phyloP scores from a whole-genome alignment of 2,888 invertebrate genomes.

The Acholoe squamosa region DNA sequence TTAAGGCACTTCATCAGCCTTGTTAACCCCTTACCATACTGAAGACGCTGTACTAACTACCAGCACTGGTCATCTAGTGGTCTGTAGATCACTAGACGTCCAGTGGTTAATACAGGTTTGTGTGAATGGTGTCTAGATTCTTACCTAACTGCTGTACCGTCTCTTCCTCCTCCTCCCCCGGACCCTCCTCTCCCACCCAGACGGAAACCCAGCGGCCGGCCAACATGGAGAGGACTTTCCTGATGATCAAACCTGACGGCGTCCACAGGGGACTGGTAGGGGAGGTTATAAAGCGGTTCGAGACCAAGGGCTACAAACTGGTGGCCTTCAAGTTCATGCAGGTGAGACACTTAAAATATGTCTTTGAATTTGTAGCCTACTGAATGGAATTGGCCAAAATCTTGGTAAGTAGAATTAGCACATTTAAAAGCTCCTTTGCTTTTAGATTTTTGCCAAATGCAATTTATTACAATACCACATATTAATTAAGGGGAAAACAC shows the following conservation, averaged over 20 bases:
- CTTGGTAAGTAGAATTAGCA: no score
- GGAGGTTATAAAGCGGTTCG: conserved; percentile 46
- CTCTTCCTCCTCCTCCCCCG: background rate
- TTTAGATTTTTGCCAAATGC: no score
- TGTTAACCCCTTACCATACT: no score
- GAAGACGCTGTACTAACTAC: no score
- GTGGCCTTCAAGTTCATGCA: conserved; percentile 62
- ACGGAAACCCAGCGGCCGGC: background rate
- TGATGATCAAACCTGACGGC: conserved; percentile 60
- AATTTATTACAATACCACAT: no score
- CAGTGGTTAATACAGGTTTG: background rate
- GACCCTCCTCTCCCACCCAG: background rate
- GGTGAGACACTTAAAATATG: background rate
- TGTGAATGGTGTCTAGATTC: background rate
- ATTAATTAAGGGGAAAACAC: no score
- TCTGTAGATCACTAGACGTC: background rate
- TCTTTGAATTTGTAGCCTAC: no score
- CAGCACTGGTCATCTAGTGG: background rate
- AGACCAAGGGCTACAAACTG: conserved; percentile 60
- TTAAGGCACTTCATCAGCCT: no score
- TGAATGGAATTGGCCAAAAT: no score
- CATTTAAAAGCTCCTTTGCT: no score
- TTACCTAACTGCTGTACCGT: background rate
- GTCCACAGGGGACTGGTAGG: conserved; percentile 54
- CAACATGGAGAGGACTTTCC: conserved; percentile 55